Evolutionary conservation across 2,797 vertebrate genomes (phyloP).

Genomic region (Uromys caudimaculatus): DNA sequence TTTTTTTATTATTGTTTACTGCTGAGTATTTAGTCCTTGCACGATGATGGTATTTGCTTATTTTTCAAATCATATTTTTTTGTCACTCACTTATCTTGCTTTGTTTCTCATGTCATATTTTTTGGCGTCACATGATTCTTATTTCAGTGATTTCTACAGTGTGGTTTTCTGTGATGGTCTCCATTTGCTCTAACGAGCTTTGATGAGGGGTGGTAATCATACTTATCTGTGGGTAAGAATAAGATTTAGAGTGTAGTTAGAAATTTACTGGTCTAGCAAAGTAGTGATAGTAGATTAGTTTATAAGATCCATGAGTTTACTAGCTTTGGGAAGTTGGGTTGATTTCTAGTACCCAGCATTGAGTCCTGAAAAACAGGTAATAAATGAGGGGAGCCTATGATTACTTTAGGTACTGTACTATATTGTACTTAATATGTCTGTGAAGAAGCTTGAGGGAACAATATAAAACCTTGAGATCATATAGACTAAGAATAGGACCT

Average conservation of each 20-base stretch:
- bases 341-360: background rate
- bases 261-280: background rate
- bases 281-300: background rate
- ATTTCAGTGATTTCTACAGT: background rate
- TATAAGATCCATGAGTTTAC: background rate
- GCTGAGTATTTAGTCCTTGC: background rate
- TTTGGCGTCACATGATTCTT: background rate
- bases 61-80: constrained; percentile 27
- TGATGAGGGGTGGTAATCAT: background rate
- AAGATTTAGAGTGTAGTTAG: background rate
- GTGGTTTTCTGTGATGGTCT: background rate
- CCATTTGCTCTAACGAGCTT: background rate
- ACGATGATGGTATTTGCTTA: background rate
- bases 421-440: background rate
- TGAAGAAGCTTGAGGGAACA: background rate
- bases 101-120: constrained; percentile 18
- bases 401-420: background rate
- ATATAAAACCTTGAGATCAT: background rate
- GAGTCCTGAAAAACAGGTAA: background rate
- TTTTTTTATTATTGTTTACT: constrained; percentile 50
- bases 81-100: background rate
- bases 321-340: background rate
- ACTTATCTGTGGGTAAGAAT: background rate
- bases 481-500: background rate
- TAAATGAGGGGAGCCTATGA: background rate